phyloP scores from a whole-genome alignment of 2,797 vertebrate species.

The Malurus splendens region DNA sequence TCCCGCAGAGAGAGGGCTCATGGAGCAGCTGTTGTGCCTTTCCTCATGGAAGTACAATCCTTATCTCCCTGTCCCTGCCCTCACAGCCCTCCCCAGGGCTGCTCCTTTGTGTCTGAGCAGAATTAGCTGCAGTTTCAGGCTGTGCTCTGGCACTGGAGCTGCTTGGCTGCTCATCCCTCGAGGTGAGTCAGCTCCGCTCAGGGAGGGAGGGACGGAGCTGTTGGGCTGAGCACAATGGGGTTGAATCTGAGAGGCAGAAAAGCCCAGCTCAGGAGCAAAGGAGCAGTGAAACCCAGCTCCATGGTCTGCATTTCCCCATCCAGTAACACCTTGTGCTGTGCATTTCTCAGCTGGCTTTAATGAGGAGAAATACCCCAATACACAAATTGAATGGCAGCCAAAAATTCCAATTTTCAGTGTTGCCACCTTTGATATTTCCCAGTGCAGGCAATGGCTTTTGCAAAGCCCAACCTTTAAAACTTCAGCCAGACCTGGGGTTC shows the following conservation, averaged over 20 bases:
- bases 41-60: background rate
- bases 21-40: background rate
- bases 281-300: fast-evolving
- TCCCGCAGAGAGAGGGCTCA: fast-evolving
- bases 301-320: fast-evolving
- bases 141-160: background rate
- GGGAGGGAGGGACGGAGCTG: background rate
- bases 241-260: fast-evolving
- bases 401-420: fast-evolving
- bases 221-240: fast-evolving
- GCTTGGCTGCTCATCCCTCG: background rate
- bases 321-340: fast-evolving
- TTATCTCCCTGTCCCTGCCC: background rate
- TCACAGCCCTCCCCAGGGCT: background rate
- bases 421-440: background rate
- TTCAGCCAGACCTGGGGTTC: background rate
- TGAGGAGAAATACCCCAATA: background rate
- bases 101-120: fast-evolving
- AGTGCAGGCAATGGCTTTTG: fast-evolving
- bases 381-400: background rate
- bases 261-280: background rate
- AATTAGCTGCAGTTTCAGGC: background rate
- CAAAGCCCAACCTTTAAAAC: background rate
- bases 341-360: background rate
- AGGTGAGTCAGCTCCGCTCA: background rate